Conservation (phyloP, 1,140 invertebrate species). For the Diuraphis noxia region DNA sequence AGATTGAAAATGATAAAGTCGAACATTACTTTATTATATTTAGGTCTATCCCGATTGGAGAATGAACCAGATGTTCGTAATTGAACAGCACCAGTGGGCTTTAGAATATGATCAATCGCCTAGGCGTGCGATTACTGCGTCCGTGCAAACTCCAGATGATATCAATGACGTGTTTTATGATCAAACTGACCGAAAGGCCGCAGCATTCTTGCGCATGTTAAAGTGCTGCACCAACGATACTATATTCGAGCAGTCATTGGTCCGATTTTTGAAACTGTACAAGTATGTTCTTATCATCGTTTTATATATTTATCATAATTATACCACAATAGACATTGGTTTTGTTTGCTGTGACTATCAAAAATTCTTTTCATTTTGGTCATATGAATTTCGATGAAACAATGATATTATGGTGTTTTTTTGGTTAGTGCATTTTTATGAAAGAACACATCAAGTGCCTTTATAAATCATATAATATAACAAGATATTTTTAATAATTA, state of each 20-base stretch:
- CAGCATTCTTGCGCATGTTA: neutral
- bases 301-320: neutral
- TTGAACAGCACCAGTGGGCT: constrained; percentile 76
- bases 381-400: neutral
- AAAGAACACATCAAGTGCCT: neutral
- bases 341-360: neutral
- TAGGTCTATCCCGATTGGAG: constrained; percentile 84
- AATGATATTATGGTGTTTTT: neutral
- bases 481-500: neutral
- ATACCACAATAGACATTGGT: neutral
- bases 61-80: constrained; percentile 86
- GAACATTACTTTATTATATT: constrained; percentile 19
- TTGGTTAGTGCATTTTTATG: neutral
- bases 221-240: neutral
- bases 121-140: neutral
- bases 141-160: neutral
- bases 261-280: neutral
- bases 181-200: neutral
- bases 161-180: neutral
- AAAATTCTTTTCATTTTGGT: neutral
- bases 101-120: constrained; percentile 71
- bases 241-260: neutral
- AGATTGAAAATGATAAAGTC: neutral
- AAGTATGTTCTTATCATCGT: neutral
- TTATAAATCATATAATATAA: neutral